These are phyloP conservation scores for Piprites chloris DNA, from an alignment of 2,113 vertebrate genomes.

Conservation along the genomic window DNA sequence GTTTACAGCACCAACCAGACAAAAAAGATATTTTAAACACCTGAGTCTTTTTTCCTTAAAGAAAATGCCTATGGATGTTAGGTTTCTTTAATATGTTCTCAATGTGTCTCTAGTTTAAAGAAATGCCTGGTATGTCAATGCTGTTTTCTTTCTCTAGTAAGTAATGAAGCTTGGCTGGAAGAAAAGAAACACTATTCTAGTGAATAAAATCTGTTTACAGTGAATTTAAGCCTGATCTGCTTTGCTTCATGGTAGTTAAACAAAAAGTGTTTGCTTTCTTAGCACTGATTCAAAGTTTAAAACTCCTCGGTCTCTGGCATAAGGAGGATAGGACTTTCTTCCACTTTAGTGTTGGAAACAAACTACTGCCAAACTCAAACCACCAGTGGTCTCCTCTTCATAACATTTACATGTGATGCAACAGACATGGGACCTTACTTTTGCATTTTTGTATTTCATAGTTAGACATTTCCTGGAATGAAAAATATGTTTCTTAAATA, in stretches of 20 bases:
- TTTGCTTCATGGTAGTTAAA: not conserved
- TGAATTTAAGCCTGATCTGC: not conserved
- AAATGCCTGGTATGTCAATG: not conserved
- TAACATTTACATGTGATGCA: not conserved
- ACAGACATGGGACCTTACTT: not conserved
- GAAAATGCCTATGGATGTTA: not conserved
- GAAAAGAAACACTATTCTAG: not conserved
- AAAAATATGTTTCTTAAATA: not conserved
- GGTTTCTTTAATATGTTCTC: not conserved
- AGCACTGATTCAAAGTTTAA: not conserved
- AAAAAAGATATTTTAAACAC: not conserved
- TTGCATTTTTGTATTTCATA: fast-evolving
- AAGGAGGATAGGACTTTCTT: not conserved
- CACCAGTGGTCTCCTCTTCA: not conserved
- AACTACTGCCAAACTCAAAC: not conserved
- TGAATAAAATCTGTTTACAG: not conserved
- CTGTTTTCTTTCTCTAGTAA: not conserved
- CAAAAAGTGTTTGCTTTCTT: not conserved
- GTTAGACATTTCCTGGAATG: not conserved
- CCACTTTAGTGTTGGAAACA: not conserved
- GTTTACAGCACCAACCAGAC: not conserved
- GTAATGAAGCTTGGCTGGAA: not conserved
- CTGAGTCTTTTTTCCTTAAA: not conserved
- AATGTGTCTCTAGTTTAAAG: not conserved
- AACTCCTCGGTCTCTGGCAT: not conserved